Percentiles rank a stretch among this genome's conserved stretches.
Evolutionary conservation across 2,888 invertebrate species (phyloP).

Genomic region (Mesorhabditis sp.): DNA sequence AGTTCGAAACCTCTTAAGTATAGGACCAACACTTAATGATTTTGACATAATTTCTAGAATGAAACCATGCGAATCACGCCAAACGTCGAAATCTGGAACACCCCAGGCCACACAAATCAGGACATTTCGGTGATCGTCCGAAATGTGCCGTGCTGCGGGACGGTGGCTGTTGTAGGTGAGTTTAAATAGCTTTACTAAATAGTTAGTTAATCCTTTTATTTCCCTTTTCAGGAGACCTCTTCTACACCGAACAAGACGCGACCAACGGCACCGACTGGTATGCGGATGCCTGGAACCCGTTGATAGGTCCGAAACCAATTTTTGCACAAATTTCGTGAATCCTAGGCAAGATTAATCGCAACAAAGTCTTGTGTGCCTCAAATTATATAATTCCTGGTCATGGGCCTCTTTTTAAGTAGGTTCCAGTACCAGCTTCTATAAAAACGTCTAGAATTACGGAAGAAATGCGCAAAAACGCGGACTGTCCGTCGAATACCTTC

Average conservation of each 20-base stretch:
- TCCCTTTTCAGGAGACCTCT: conserved; percentile 45
- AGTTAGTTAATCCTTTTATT: neutral
- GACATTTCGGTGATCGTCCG: conserved; percentile 48
- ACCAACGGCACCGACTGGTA: conserved; percentile 41
- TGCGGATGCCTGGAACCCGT: conserved; percentile 48
- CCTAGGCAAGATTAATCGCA: conserved; percentile 32
- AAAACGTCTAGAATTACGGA: conserved; percentile 22
- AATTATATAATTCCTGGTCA: conserved; percentile 62
- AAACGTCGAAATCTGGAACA: conserved; percentile 53
- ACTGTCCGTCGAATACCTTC: conserved; percentile 16
- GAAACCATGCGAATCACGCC: conserved; percentile 41
- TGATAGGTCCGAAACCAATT: conserved; percentile 24
- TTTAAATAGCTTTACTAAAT: neutral
- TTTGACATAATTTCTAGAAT: conserved; percentile 22
- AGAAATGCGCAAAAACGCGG: conserved; percentile 24
- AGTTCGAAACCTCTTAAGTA: no score
- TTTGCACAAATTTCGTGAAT: neutral
- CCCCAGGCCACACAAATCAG: conserved; percentile 51
- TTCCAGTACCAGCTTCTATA: neutral
- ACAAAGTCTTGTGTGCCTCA: conserved; percentile 42
- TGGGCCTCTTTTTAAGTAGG: conserved; percentile 59
- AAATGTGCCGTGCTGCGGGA: conserved; percentile 43
- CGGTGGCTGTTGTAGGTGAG: conserved; percentile 43
- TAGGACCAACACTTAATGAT: no score
- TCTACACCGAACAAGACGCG: conserved; percentile 48